phyloP scores from a whole-genome alignment of 2,797 vertebrate genomes.

The Pangasius macronema region DNA sequence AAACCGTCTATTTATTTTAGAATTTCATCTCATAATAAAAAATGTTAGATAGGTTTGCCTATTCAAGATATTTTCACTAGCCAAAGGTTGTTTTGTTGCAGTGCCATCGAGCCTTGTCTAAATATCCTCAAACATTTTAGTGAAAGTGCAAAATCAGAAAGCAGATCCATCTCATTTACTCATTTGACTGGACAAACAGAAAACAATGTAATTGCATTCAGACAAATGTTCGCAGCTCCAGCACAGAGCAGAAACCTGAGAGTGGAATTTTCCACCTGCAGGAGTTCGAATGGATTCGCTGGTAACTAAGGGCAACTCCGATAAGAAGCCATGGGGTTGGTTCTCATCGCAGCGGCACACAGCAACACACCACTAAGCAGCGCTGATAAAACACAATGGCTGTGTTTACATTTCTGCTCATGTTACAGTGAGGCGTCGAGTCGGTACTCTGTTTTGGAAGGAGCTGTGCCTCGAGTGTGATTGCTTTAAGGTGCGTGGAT shows the following conservation, averaged over 20 bases:
- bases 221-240: neutral
- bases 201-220: neutral
- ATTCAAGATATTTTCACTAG: neutral
- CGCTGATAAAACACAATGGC: constrained; percentile 34
- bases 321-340: constrained; percentile 38
- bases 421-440: neutral
- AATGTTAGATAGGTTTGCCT: neutral
- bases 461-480: neutral
- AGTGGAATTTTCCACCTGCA: constrained; percentile 45
- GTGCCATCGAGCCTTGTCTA: neutral
- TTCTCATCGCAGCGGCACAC: neutral
- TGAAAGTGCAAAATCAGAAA: neutral
- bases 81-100: neutral
- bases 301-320: constrained; percentile 32
- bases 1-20: neutral
- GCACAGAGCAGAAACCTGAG: constrained; percentile 17
- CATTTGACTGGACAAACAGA: neutral
- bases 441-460: neutral
- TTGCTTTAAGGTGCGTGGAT: neutral
- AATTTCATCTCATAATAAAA: neutral
- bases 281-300: constrained; percentile 37
- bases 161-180: neutral
- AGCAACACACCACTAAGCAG: constrained; percentile 4
- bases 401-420: constrained; percentile 35
- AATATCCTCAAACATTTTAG: neutral